Conservation (phyloP, 1,140 invertebrate genomes). For the Aricia agestis region DNA sequence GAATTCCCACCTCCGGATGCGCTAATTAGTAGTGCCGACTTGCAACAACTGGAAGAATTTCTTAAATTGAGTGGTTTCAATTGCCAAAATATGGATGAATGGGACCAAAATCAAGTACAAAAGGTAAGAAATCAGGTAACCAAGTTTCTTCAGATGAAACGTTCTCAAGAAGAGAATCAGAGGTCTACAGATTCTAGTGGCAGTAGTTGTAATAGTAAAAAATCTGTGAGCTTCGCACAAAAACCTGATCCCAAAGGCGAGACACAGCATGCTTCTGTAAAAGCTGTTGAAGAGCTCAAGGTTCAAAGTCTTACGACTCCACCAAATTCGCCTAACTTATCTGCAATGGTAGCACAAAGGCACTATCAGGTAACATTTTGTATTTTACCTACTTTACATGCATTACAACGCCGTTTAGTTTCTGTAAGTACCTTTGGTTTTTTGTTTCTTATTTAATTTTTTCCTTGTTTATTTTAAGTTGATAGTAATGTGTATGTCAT, state of each 20-base stretch:
- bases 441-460: constrained; percentile 47
- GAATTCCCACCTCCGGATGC: constrained; percentile 68
- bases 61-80: constrained; percentile 83
- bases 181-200: constrained; percentile 82
- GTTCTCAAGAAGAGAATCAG: constrained; percentile 81
- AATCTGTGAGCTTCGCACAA: constrained; percentile 76
- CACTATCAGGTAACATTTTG: constrained; percentile 72
- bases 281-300: constrained; percentile 62
- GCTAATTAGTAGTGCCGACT: constrained; percentile 79
- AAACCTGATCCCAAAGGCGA: constrained; percentile 60
- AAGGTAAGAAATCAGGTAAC: constrained; percentile 83
- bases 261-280: constrained; percentile 44
- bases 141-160: constrained; percentile 80
- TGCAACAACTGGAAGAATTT: constrained; percentile 84
- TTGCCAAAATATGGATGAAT: constrained; percentile 80
- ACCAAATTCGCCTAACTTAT: constrained; percentile 84
- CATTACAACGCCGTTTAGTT: constrained; percentile 54
- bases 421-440: constrained; percentile 61
- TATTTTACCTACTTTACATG: constrained; percentile 31
- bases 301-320: constrained; percentile 76
- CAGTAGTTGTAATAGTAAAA: constrained; percentile 79
- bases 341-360: constrained; percentile 75
- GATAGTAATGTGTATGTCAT: constrained; percentile 5
- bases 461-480: constrained; percentile 25
- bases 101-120: constrained; percentile 80